A percentile compares a stretch with the other conserved stretches of the same genome.
Conservation (phyloP, 2,113 vertebrate genomes). For the Tichodroma muraria region DNA sequence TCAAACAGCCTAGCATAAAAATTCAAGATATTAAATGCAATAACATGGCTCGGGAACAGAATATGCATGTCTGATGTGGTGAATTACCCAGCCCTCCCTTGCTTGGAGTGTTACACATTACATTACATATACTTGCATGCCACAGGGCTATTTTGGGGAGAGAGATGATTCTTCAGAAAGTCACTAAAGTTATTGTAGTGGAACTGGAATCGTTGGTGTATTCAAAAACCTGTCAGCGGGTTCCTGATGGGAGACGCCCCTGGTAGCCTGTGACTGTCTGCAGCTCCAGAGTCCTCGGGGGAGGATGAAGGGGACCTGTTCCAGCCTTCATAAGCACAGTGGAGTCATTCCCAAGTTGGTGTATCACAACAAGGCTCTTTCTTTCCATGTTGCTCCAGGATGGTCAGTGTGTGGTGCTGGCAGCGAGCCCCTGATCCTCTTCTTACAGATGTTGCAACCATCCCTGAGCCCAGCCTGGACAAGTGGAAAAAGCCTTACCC, state of each 20-base stretch:
- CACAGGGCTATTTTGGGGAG: not conserved
- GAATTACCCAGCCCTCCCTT: not conserved
- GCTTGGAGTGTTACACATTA: not conserved
- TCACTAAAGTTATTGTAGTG: not conserved
- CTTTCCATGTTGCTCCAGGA: too few relatives aligned
- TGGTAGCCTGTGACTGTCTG: not conserved
- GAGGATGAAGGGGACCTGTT: not conserved
- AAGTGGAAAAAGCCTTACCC: not conserved
- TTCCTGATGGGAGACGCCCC: not conserved
- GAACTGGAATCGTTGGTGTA: not conserved
- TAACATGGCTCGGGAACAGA: not conserved
- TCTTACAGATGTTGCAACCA: accelerated
- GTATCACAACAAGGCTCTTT: not conserved
- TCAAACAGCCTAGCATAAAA: not conserved
- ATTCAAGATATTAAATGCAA: not conserved
- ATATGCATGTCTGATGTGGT: not conserved
- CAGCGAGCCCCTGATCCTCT: not conserved
- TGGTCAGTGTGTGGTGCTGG: not conserved
- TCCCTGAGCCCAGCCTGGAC: not conserved
- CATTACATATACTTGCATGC: not conserved
- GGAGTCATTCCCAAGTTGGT: not conserved
- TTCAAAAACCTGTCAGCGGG: not conserved
- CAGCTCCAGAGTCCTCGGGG: not conserved
- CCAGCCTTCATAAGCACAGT: not conserved
- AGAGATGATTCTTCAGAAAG: not conserved